Percentiles rank a stretch among this genome's conserved stretches.
Conservation (phyloP, 2,888 invertebrate species). For the Conus canariensis region DNA sequence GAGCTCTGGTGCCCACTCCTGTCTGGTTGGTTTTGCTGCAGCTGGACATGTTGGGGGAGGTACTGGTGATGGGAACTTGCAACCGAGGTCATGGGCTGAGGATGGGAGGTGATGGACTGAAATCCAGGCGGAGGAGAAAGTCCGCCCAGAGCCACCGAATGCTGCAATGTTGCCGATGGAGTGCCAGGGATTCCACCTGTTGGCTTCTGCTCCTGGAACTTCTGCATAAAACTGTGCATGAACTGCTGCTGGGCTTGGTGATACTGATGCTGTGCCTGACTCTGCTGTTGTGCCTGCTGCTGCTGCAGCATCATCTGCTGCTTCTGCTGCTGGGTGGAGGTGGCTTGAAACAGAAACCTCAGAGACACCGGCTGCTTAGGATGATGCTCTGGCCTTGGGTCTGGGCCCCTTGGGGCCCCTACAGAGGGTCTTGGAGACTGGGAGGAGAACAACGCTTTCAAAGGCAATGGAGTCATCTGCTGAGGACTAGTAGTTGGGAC, state of each 20-base stretch:
- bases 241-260: slow-evolving; percentile 40
- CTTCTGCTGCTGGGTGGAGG: slow-evolving; percentile 13
- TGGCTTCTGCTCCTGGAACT: slow-evolving; percentile 19
- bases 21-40: background rate
- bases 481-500: background rate
- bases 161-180: background rate
- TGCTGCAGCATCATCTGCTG: slow-evolving; percentile 30
- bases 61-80: slow-evolving; percentile 8
- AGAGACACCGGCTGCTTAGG: slow-evolving; percentile 7
- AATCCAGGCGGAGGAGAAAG: background rate
- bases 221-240: background rate
- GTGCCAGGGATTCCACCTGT: background rate
- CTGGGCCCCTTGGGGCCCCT: background rate
- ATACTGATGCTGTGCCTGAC: slow-evolving; percentile 7
- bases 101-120: background rate
- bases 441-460: background rate
- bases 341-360: background rate
- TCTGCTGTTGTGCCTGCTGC: slow-evolving; percentile 38
- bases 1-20: background rate
- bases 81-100: background rate
- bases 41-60: background rate
- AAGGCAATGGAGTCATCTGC: background rate
- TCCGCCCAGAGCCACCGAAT: no score
- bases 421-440: background rate
- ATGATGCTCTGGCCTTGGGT: background rate